These are phyloP conservation scores for Ophonus ardosiacus DNA, from an alignment of 2,888 invertebrate species.

Conservation along the genomic window DNA sequence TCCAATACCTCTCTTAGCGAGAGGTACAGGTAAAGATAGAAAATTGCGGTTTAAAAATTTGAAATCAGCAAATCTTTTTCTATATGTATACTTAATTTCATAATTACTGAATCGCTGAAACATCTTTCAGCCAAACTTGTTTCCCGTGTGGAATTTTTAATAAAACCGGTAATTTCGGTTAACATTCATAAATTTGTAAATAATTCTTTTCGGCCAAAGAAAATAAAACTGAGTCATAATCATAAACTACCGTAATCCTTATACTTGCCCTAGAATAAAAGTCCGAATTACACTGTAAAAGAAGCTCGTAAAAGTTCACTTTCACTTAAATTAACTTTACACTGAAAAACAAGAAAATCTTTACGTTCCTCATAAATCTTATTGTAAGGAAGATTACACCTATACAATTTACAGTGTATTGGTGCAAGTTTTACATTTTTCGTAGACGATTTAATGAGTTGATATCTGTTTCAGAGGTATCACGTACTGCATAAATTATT, in stretches of 20 bases:
- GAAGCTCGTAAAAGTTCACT: slow-evolving; percentile 21
- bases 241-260: slow-evolving; percentile 29
- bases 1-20: no score
- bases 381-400: background rate
- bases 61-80: no score
- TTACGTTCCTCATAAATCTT: background rate
- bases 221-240: slow-evolving; percentile 15
- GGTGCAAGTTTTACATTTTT: background rate
- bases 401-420: background rate
- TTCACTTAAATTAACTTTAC: slow-evolving; percentile 30
- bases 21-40: no score
- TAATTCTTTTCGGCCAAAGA: background rate
- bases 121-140: no score
- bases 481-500: background rate
- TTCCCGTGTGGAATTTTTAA: background rate
- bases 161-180: background rate
- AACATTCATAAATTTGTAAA: slow-evolving; percentile 29
- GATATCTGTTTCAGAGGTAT: background rate
- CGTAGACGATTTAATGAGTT: background rate
- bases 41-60: no score
- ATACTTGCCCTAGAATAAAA: slow-evolving; percentile 28
- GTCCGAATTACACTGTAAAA: slow-evolving; percentile 38
- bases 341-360: slow-evolving; percentile 1
- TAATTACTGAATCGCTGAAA: no score
- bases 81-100: no score